Conservation (phyloP, 2,888 invertebrate species). For the Calephelis perditalis region DNA sequence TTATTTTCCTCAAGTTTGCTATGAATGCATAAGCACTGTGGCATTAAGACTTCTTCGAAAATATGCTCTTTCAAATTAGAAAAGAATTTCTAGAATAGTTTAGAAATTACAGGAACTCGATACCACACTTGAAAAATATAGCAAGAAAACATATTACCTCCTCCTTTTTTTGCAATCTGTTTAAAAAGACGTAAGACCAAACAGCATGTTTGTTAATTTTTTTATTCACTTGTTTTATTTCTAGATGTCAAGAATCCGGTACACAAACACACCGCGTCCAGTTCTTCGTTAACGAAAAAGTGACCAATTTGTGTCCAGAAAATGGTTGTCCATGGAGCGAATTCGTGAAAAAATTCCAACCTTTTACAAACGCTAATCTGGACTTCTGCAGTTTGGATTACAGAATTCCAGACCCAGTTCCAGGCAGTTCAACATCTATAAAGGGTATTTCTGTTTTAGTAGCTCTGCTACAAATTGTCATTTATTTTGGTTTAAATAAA, state of each 20-base stretch:
- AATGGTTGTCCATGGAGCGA: conserved; percentile 57
- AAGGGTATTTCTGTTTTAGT: conserved; percentile 21
- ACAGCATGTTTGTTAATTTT: no score
- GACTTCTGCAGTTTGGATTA: conserved; percentile 46
- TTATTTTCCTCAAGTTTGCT: no score
- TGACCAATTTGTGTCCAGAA: conserved; percentile 46
- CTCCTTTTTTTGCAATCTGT: no score
- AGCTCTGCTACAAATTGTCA: background rate
- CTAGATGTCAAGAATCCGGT: conserved; percentile 45
- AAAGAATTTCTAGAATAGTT: no score
- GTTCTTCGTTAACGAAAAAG: conserved; percentile 53
- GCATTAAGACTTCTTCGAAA: no score
- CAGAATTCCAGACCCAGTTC: conserved; percentile 8
- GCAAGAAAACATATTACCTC: no score
- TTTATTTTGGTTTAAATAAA: background rate
- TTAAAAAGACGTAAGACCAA: no score
- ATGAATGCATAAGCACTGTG: no score
- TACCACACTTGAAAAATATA: no score
- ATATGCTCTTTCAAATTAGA: no score
- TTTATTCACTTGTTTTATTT: conserved; percentile 23
- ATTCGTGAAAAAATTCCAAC: conserved; percentile 49
- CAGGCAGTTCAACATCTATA: conserved; percentile 18
- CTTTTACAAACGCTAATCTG: conserved; percentile 39
- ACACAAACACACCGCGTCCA: conserved; percentile 43
- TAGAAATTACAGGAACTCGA: no score